Percentiles rank a stretch among this genome's conserved stretches.
These are phyloP conservation scores for Gymnoscopelus braueri DNA, from an alignment of 2,797 vertebrate species.

Conservation along the genomic window DNA sequence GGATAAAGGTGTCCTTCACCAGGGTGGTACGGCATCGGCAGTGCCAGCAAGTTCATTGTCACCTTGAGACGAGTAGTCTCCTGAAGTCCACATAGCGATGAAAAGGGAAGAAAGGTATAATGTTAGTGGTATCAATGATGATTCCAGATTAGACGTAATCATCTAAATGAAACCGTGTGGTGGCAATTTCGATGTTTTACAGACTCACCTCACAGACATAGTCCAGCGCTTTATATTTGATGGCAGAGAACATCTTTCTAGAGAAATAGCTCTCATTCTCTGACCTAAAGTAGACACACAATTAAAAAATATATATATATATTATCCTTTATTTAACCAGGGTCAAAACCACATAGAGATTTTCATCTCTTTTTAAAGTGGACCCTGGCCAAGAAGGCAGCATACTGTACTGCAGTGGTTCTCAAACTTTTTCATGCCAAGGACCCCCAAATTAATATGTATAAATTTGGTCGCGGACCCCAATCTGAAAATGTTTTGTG, in stretches of 20 bases:
- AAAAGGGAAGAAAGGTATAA: background rate
- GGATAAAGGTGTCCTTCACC: conserved; percentile 57
- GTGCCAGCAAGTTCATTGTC: conserved; percentile 61
- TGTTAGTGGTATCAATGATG: background rate
- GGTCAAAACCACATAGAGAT: too few relatives aligned
- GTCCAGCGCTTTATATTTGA: conserved; percentile 75
- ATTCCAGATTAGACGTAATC: background rate
- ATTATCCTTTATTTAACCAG: background rate
- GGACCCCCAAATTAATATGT: too few relatives aligned
- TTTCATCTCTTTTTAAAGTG: too few relatives aligned
- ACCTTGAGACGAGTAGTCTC: conserved; percentile 61
- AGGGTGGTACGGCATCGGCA: conserved; percentile 72
- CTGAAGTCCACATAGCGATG: conserved; percentile 48
- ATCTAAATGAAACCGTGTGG: background rate
- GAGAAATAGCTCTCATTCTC: conserved; percentile 14
- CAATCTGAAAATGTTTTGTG: too few relatives aligned
- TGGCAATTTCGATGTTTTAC: background rate
- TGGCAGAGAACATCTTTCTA: conserved; percentile 54
- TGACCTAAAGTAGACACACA: conserved; percentile 40
- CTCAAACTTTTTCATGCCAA: too few relatives aligned
- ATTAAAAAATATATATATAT: too few relatives aligned
- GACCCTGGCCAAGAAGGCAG: too few relatives aligned
- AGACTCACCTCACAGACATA: conserved; percentile 79
- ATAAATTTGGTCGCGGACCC: too few relatives aligned
- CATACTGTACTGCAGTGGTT: too few relatives aligned